Evolutionary conservation across 2,888 invertebrate genomes (phyloP), one percentile per base, ranked within the genome.

Genomic region (Phortica magna): DNA sequence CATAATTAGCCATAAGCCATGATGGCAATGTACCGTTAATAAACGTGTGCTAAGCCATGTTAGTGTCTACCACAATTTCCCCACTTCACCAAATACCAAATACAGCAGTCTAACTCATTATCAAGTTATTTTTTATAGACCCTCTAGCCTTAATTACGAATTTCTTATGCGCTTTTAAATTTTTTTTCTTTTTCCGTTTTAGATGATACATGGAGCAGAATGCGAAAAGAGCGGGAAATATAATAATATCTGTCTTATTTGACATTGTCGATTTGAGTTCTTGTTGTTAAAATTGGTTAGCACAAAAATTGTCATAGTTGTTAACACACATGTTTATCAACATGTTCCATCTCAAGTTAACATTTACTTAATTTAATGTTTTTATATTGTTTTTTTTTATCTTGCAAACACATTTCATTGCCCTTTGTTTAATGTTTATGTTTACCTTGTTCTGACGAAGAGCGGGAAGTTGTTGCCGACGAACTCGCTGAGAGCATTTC

Each of bases 381-480:
- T 59, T 59, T 5, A 14, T 59, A 4, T 2, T 65, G 4, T 41
- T 65, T 65, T 39, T 39, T 65, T 65, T 5, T 14, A 39, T 65
- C n/a, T 17, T 65, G 0, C 39, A 1, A 2, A 53, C 2, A 53
- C 53, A 31, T 64, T 31, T 64, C 2, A 14, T 65, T 61, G 17
- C 4, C 48, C 48, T 70, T 43, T 70, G 43, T 22, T 19, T 61
- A 31, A 7, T 64, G 22, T 67, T 43, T 53, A 53, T 67, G 61
- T 42, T 88, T 88, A 90, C 90, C 90, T 90, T 84, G 89, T 77
- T 88, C 83, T 67, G 90, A 90, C 74, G 90, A 84, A 71, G 87
- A 87, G 76, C 90, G 89, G 68, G 90, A 90, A 73, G 84, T 82
- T 68, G 83, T 83, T 75, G 83, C 77, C 76, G 89, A 88, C 42